Evolutionary conservation across 1,140 invertebrate species (phyloP).

Genomic region (Patella vulgata): DNA sequence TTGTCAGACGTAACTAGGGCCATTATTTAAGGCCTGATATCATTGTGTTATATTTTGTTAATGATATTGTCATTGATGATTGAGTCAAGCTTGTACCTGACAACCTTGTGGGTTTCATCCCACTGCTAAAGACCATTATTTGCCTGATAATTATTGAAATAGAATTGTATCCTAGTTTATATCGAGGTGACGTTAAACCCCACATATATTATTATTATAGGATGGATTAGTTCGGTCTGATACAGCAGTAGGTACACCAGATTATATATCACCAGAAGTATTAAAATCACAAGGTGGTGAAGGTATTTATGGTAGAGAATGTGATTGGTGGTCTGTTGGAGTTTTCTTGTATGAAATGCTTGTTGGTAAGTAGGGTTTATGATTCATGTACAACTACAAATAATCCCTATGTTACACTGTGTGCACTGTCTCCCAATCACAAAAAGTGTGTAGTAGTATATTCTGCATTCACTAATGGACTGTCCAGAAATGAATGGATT

Average conservation of each 20-base stretch:
- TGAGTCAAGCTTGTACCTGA: too few species aligned
- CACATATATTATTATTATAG: too few species aligned
- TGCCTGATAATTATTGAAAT: too few species aligned
- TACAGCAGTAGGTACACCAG: slow-evolving; percentile 98
- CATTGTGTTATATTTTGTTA: too few species aligned
- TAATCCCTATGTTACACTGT: not conserved
- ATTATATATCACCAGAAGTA: slow-evolving; percentile 99
- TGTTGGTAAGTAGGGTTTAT: slow-evolving; percentile 72
- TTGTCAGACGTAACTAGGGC: too few species aligned
- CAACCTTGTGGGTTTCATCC: too few species aligned
- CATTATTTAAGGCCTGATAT: too few species aligned
- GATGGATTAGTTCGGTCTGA: slow-evolving; percentile 95
- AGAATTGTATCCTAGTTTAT: too few species aligned
- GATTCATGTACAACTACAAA: not conserved
- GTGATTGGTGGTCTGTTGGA: slow-evolving; percentile 99
- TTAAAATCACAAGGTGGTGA: slow-evolving; percentile 97
- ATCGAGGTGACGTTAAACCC: too few species aligned
- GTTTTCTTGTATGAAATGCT: slow-evolving; percentile 99
- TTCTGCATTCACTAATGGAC: not conserved
- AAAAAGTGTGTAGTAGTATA: too few species aligned
- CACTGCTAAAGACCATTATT: too few species aligned
- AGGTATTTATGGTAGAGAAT: slow-evolving; percentile 87
- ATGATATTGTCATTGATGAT: too few species aligned
- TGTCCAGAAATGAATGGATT: not conserved
- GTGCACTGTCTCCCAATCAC: not conserved